Conservation (phyloP, 2,888 invertebrate genomes). For the Epistrophe grossulariae region DNA sequence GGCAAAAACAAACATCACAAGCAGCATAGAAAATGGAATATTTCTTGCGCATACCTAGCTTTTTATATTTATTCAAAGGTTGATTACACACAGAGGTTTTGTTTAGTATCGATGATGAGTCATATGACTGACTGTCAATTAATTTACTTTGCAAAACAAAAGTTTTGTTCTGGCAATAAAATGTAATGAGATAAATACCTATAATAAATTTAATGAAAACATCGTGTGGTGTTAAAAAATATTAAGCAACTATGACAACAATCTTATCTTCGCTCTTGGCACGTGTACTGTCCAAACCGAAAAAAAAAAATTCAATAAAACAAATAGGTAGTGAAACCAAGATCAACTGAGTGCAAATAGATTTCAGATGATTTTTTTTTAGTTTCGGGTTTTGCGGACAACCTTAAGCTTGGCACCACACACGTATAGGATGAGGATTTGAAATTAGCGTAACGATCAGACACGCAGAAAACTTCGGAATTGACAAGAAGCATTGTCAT, state of each 20-base stretch:
- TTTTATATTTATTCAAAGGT: constrained; percentile 7
- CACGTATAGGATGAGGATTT: neutral
- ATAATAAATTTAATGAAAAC: neutral
- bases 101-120: constrained; percentile 32
- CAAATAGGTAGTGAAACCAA: constrained; percentile 3
- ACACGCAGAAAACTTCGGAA: neutral
- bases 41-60: constrained; percentile 30
- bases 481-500: neutral
- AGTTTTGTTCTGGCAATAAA: neutral
- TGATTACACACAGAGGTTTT: constrained; percentile 16
- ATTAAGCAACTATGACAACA: constrained; percentile 21
- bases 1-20: neutral
- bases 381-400: neutral
- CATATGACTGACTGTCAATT: constrained; percentile 24
- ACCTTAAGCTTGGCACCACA: constrained; percentile 4
- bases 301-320: constrained; percentile 16
- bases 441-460: constrained; percentile 16
- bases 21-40: constrained; percentile 7
- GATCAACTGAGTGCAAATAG: constrained; percentile 39
- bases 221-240: neutral
- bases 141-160: neutral
- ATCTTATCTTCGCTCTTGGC: constrained; percentile 34
- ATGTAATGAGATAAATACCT: neutral
- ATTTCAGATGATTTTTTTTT: constrained; percentile 31
- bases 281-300: constrained; percentile 55